Evolutionary conservation across 1,140 invertebrate species (phyloP), one percentile per base, ranked within the genome.

Genomic region (Harpegnathos saltator): DNA sequence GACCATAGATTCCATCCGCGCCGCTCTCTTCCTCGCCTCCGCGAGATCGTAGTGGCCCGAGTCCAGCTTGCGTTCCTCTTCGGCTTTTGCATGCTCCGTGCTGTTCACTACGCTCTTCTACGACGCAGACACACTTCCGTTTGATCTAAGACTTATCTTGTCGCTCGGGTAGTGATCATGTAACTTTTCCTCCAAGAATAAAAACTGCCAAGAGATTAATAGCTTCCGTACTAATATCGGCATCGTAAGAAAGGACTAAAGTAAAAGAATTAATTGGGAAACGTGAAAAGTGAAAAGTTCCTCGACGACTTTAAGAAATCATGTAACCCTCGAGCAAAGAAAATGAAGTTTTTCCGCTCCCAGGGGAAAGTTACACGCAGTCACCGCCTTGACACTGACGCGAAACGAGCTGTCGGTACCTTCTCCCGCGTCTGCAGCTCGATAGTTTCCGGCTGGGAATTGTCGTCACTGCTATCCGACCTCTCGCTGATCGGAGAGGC

Each of bases 31-130:
- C 90, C 94, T 93, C 38, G 88, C 94, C 88, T 93, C 95, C 26
- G 91, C 85, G 59, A 96, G 88, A 66, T 97, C 96, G 89, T 96
- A 96, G 89, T 95, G 95, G 84, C 96, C 96, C 9, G 96, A 97
- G 94, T 97, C 96, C 48, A 95, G 89, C 95, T 96, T 96, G 66
- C 93, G 94, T 86, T 97, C 96, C 85, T 96, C 95, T 87, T 96
- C 95, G 54, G 89, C 89, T 85, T 93, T 95, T 24, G 86, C 89
- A 63, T 85, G 56, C 65, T 91, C 85, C 7, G 78, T 69, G 72
- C 85, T 90, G 33, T 88, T 91, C 38, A 92, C 33, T 38, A 85
- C 50, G 73, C 78, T 88, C 63, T 88, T 85, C 89, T 91, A 33
- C 33, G 86, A 71, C 66, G 52, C 58, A 88, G 14, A 77, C 12